Percentiles rank a stretch among this genome's conserved stretches.
Evolutionary conservation across 2,888 invertebrate genomes (phyloP).

Genomic region (Acanthacorydalis orientalis): DNA sequence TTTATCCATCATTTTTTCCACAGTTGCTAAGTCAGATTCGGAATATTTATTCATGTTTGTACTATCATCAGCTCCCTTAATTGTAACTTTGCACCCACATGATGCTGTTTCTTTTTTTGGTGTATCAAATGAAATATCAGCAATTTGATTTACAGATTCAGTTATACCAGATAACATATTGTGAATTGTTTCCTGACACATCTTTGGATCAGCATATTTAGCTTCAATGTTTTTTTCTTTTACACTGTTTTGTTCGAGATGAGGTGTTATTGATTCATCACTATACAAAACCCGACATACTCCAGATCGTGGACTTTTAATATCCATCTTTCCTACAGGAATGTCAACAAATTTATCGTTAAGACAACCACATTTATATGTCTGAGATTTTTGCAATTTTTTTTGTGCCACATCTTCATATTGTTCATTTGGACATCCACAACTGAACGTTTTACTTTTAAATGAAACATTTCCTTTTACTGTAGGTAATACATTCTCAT

Average conservation of each 20-base stretch:
- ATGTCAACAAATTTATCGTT: neutral
- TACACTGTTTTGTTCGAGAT: neutral
- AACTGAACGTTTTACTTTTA: neutral
- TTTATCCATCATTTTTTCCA: neutral
- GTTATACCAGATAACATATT: slow-evolving; percentile 24
- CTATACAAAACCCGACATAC: neutral
- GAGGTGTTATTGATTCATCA: neutral
- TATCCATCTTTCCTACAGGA: neutral
- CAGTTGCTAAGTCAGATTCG: neutral
- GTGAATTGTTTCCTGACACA: slow-evolving; percentile 15
- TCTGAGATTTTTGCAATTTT: neutral
- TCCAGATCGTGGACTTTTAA: neutral
- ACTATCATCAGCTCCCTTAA: neutral
- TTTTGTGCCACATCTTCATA: neutral
- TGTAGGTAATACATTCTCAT: neutral
- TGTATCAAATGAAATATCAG: slow-evolving; percentile 20
- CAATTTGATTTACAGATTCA: slow-evolving; percentile 21
- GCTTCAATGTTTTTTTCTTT: neutral
- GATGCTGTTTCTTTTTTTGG: neutral
- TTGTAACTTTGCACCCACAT: neutral
- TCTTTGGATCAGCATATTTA: neutral
- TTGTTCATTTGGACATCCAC: neutral
- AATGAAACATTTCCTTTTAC: neutral
- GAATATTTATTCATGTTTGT: neutral
- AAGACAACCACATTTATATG: neutral